A percentile compares a stretch with the other conserved stretches of the same genome.
phyloP scores from a whole-genome alignment of 2,888 invertebrate genomes.

The Liopterus haemorrhoidalis region DNA sequence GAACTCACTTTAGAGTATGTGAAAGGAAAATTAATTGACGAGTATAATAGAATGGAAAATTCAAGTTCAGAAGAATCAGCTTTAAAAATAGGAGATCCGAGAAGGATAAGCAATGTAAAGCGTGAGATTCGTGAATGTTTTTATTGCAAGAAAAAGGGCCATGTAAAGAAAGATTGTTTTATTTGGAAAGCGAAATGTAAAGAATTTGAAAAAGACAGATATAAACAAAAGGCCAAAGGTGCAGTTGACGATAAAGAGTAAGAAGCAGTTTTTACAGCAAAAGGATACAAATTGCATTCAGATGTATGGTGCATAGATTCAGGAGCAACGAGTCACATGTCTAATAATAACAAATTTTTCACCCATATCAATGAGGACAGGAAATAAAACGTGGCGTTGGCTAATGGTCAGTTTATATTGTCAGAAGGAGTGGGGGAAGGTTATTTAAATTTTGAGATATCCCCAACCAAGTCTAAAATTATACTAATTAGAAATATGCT shows the following conservation, averaged over 20 bases:
- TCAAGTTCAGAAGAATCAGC: neutral
- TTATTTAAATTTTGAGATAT: neutral
- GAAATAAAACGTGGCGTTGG: neutral
- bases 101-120: neutral
- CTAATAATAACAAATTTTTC: constrained; percentile 8
- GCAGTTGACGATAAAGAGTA: constrained; percentile 3
- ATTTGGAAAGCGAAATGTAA: constrained; percentile 3
- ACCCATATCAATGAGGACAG: neutral
- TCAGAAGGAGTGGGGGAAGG: constrained; percentile 6
- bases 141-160: constrained; percentile 6
- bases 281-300: neutral
- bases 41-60: neutral
- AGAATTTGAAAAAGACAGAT: neutral
- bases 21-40: constrained; percentile 3
- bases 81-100: neutral
- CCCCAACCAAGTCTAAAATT: neutral
- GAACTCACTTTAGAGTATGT: constrained; percentile 2
- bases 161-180: constrained; percentile 10
- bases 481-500: neutral
- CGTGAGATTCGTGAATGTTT: constrained; percentile 11
- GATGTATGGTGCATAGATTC: constrained; percentile 4
- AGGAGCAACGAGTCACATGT: constrained; percentile 15
- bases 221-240: neutral
- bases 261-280: neutral
- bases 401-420: neutral